phyloP scores from a whole-genome alignment of 2,113 vertebrate species.

The Phylloscopus trochiloides region DNA sequence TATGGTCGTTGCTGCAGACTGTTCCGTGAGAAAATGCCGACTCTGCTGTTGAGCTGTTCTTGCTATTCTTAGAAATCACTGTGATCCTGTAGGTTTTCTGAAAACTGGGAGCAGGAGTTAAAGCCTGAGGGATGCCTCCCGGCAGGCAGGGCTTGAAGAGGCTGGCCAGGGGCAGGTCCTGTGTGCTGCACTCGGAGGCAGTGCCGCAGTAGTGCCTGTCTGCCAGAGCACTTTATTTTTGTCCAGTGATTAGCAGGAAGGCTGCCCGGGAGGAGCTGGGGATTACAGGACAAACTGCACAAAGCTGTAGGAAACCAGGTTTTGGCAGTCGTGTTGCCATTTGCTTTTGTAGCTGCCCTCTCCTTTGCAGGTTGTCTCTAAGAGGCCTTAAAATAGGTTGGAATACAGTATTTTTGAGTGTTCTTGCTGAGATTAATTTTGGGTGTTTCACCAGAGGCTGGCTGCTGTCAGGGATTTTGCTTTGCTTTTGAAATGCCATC shows the following conservation, averaged over 20 bases:
- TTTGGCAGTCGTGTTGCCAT: neutral
- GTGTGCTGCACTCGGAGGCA: neutral
- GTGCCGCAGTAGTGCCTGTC: neutral
- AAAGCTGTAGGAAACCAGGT: neutral
- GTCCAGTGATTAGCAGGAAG: neutral
- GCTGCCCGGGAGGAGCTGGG: neutral
- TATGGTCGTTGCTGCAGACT: neutral
- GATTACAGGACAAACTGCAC: neutral
- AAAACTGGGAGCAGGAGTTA: fast-evolving
- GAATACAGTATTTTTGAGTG: neutral
- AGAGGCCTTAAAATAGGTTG: neutral
- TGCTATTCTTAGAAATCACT: neutral
- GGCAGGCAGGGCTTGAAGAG: neutral
- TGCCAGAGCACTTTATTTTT: constrained; percentile 32
- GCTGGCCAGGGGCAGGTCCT: neutral
- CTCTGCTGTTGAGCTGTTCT: neutral
- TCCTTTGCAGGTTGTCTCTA: neutral
- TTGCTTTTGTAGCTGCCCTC: neutral
- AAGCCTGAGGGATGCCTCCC: neutral
- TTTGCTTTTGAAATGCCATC: neutral
- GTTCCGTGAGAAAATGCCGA: neutral
- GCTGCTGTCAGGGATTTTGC: neutral
- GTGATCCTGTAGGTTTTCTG: neutral
- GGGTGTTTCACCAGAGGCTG: neutral
- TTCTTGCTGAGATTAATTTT: neutral